A percentile compares a stretch with the other conserved stretches of the same genome.
phyloP scores from a whole-genome alignment of 1,140 invertebrate species.

The Neomicropteryx cornuta region DNA sequence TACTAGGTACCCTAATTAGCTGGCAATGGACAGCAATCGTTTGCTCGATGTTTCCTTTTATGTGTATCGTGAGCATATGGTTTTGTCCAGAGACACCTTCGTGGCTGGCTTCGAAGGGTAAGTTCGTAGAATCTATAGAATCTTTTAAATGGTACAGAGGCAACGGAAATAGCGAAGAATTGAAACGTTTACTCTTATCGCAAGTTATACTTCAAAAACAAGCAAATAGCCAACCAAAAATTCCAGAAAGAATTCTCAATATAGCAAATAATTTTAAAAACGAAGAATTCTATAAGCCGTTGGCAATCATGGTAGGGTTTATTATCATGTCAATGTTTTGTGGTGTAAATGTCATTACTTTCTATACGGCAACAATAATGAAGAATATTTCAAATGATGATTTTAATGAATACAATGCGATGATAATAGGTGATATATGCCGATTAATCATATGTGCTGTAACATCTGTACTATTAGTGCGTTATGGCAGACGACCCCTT shows the following conservation, averaged over 20 bases:
- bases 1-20: slow-evolving; percentile 39
- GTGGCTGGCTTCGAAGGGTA: slow-evolving; percentile 44
- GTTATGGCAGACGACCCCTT: slow-evolving; percentile 42
- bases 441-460: slow-evolving; percentile 47
- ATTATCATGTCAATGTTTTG: slow-evolving; percentile 50
- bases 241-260: too few relatives aligned
- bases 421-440: slow-evolving; percentile 56
- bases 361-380: slow-evolving; percentile 52
- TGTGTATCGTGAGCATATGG: slow-evolving; percentile 30
- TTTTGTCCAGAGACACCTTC: slow-evolving; percentile 57
- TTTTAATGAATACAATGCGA: slow-evolving; percentile 42
- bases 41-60: slow-evolving; percentile 30
- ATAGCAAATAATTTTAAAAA: slow-evolving; percentile 36
- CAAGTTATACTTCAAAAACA: too few relatives aligned
- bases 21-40: slow-evolving; percentile 42
- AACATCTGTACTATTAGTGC: slow-evolving; percentile 45
- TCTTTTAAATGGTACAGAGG: slow-evolving; percentile 39
- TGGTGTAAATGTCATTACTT: slow-evolving; percentile 56
- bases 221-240: too few relatives aligned
- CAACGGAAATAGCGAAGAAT: slow-evolving; percentile 22
- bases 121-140: slow-evolving; percentile 29
- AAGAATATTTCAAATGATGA: slow-evolving; percentile 32
- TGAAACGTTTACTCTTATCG: too few relatives aligned
- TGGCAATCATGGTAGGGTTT: slow-evolving; percentile 44
- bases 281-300: slow-evolving; percentile 44